Conservation (phyloP, 2,113 vertebrate species). For the Garra rufa region DNA sequence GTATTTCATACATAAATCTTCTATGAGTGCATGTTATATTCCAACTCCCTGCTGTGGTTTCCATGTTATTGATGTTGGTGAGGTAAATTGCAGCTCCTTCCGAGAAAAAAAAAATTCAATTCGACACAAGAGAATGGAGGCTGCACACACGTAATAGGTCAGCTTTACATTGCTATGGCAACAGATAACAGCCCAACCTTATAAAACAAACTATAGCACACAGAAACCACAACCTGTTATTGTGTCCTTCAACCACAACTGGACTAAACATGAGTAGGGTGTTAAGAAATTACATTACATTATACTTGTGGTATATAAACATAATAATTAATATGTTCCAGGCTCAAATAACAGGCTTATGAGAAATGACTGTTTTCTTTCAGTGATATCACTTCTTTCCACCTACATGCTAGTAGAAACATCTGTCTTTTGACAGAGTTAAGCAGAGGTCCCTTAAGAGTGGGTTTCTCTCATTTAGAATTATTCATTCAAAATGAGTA, state of each 20-base stretch:
- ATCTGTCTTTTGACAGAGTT: not conserved
- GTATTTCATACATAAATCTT: conserved; percentile 15
- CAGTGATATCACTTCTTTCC: conserved; percentile 31
- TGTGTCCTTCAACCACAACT: conserved; percentile 49
- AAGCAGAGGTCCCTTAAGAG: conserved; percentile 31
- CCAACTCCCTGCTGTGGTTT: conserved; percentile 39
- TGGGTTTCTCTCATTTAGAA: not conserved
- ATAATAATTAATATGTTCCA: conserved; percentile 47
- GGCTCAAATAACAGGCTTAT: conserved; percentile 30
- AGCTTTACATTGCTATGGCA: not conserved
- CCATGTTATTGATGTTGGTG: conserved; percentile 39
- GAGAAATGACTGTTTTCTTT: conserved; percentile 14
- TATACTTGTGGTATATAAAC: conserved; percentile 48
- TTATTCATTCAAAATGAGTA: not conserved
- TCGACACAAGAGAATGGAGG: conserved; percentile 15
- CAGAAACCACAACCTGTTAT: conserved; percentile 49
- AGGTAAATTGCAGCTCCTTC: conserved; percentile 39
- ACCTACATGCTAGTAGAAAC: not conserved
- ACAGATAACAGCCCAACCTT: conserved; percentile 42
- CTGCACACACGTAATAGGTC: not conserved
- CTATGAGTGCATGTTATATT: conserved; percentile 38
- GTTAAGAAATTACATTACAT: not conserved
- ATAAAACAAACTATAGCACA: conserved; percentile 38
- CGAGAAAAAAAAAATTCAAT: conserved; percentile 14
- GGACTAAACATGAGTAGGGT: not conserved